Evolutionary conservation across 37 sponge, comb jelly and placozoan species (phyloP), one percentile per base, ranked within the genome.

Genomic region (Halisarca cf. caerulea): DNA sequence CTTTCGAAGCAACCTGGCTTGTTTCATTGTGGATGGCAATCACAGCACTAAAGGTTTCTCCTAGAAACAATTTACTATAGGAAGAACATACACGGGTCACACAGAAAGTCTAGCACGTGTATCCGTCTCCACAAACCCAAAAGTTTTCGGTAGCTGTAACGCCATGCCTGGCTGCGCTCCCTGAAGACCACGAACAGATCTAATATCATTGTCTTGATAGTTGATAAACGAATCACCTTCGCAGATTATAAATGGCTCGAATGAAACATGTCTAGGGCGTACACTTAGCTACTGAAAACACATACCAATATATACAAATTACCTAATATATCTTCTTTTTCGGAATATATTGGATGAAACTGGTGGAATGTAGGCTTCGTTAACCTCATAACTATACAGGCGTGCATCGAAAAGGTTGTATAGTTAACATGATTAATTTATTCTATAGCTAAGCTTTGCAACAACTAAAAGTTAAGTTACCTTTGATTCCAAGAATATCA

Each of bases 21-120:
- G 88, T 92, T 34, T 95, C 93, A 66, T 95, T 95, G 34, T 83
- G 82, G 33, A 92, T 82, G 5, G 88, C 78, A 28, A 95, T 84
- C 41, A 90, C 90, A 2, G 86, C 89, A 78, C 64, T 80, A 80
- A 92, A 95, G 17, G 96, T 92, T 74, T 95, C 96, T 8, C 96
- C 93, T 0, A 95, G 89, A 58, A 88, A 95, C 33, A 95, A 88
- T n/a, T 80, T 87, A 14, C 88, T 74, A 37, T 2, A 40, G 15
- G 24, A 23, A 41, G 6, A 39, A 74, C 1, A 74, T 40, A 37
- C 27, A 5, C 36, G 20, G 20, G 2, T 36, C 8, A 69, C 32
- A 32, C 37, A 28, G 36, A 20, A 28, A 21, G 21, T 9, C 21
- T 9, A 25, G 25, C 54, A 17, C 54, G 9, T n/a, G 9, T 21